Evolutionary conservation across 2,888 invertebrate genomes (phyloP), one percentile per base, ranked within the genome.

Genomic region (Polymixis lichenea): DNA sequence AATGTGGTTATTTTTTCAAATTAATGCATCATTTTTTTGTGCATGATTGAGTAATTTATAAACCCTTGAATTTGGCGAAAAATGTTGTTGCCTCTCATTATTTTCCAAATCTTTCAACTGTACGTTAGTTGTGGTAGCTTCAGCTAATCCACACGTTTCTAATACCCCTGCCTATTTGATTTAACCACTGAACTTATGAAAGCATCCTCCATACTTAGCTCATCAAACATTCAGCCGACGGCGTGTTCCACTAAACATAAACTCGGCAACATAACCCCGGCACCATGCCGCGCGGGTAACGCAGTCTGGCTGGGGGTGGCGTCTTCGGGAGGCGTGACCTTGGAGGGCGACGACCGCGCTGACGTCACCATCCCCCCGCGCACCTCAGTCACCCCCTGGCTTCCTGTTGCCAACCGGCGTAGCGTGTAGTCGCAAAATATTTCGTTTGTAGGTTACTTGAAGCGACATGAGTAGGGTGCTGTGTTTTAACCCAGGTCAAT

Each of bases 261-360:
- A 64, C 67, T 58, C 53, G 60, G 51, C 72, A 61, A 77, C 64
- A 68, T 82, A 77, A 64, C 60, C 66, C 75, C 72, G 77, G 73
- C 80, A 86, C 75, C 73, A 77, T 72, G 60, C 74, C 75, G 82
- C 83, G 84, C 84, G 83, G 85, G 78, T 85, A 85, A 81, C 85
- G 71, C 77, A 81, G 82, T 85, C 84, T 84, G 68, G 72, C 68
- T 53, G 70, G 70, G 88, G 88, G 89, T 87, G 86, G 89, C 81
- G 84, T 90, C 92, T 92, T 92, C 91, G 89, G 84, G 76, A 85
- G 92, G 89, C 87, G 77, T 87, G 87, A 87, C 87, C 87, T 87
- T 87, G 87, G 78, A 84, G 86, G 85, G 86, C 92, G 90, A 87
- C 93, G 92, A 93, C 92, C 93, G 90, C 75, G 76, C 80, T 93